A percentile compares a stretch with the other conserved stretches of the same genome.
Evolutionary conservation across 2,797 vertebrate species (phyloP).

Genomic region (Parauchenoglanis ngamensis): DNA sequence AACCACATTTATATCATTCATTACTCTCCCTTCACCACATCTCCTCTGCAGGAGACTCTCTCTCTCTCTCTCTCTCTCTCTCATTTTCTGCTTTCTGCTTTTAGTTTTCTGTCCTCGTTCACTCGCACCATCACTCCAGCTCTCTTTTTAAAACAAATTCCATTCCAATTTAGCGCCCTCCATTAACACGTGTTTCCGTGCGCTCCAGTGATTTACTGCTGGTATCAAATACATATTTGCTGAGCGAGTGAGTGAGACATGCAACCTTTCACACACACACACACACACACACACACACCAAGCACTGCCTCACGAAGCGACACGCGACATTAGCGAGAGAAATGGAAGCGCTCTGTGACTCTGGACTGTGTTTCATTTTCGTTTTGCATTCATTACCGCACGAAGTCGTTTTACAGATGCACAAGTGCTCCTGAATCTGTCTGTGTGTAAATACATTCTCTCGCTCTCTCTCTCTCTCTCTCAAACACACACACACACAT

Average conservation of each 20-base stretch:
- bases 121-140: slow-evolving; percentile 22
- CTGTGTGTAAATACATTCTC: background rate
- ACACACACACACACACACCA: slow-evolving; percentile 60
- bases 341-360: slow-evolving; percentile 73
- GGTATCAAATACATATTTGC: slow-evolving; percentile 73
- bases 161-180: slow-evolving; percentile 65
- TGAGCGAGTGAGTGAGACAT: slow-evolving; percentile 83
- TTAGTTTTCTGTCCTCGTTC: slow-evolving; percentile 16
- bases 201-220: slow-evolving; percentile 63
- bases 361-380: slow-evolving; percentile 62
- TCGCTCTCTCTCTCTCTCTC: background rate
- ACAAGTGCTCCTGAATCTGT: slow-evolving; percentile 7
- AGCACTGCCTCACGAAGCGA: slow-evolving; percentile 52
- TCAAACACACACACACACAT: background rate
- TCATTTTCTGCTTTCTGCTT: background rate
- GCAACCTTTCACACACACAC: slow-evolving; percentile 76
- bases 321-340: slow-evolving; percentile 83
- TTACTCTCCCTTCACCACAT: background rate
- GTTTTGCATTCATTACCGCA: slow-evolving; percentile 61
- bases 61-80: slow-evolving; percentile 4
- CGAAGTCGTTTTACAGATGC: slow-evolving; percentile 22
- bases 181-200: slow-evolving; percentile 63
- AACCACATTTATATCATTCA: background rate
- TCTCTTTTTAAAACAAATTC: slow-evolving; percentile 60
- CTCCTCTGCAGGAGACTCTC: background rate